A percentile compares a stretch with the other conserved stretches of the same genome.
These are phyloP conservation scores for Sapayoa aenigma DNA, from an alignment of 2,113 vertebrate species.

Conservation along the genomic window DNA sequence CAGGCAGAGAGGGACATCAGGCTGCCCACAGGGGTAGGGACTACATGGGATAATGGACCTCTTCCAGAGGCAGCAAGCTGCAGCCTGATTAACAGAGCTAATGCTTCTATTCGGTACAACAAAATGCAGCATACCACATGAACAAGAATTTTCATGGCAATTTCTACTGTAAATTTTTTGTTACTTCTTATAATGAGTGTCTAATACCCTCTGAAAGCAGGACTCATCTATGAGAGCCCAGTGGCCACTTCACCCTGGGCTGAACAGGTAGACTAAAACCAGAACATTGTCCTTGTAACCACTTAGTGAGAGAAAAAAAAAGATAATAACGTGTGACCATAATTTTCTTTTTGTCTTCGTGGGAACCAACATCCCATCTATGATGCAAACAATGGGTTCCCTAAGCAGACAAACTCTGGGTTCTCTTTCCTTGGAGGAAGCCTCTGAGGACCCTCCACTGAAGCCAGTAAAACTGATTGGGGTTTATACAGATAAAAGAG, in stretches of 20 bases:
- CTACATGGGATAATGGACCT: not conserved
- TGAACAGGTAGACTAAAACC: not conserved
- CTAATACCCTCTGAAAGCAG: not conserved
- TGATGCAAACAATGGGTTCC: not conserved
- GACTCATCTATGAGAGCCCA: not conserved
- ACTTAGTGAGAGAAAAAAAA: not conserved
- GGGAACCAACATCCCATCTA: not conserved
- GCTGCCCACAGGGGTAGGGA: not conserved
- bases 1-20: not conserved
- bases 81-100: not conserved
- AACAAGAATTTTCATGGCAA: not conserved
- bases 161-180: not conserved
- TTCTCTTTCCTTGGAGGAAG: not conserved
- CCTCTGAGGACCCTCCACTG: not conserved
- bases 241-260: not conserved
- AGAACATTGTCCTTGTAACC: not conserved
- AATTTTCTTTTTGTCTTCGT: not conserved
- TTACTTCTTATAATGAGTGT: not conserved
- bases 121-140: rapidly evolving
- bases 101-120: not conserved
- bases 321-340: not conserved
- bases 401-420: not conserved
- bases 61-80: not conserved
- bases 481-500: not conserved
- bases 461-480: not conserved